Base-by-base conservation (phyloP, 1,140 invertebrate genomes). In the Zophobas morio region DNA sequence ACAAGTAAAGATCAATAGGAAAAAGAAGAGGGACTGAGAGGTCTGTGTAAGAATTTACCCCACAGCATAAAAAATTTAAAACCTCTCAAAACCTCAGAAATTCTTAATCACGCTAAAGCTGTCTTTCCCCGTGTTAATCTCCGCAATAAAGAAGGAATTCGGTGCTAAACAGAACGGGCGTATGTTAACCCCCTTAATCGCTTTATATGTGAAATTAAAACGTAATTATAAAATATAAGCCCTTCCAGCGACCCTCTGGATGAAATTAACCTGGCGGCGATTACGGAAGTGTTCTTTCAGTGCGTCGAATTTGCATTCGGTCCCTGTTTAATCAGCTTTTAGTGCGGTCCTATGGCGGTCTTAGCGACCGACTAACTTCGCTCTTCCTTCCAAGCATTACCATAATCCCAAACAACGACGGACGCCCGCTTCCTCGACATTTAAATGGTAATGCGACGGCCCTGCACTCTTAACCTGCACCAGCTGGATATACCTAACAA, bases 131-230 rank as follows among this genome's bases (percentile, higher is more conserved):
- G 20, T 20, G 20, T 20, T 20, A 20, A 20, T 20, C 20, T 20
- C 20, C 20, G 20, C 20, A 20, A 20, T 20, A 20, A 20, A 20
- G 20, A 20, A 20, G 20, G 20, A 20, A 20, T 20, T 20, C 39
- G 47, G 71, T 6, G 36, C 53, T 56, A 20, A 54, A 53, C 54
- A 32, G 70, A 49, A 35, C 71, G n/a, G 56, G 33, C 75, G 70
- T 60, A 76, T 76, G 70, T 73, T 66, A 46, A 66, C 39, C 70
- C 51, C 70, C 37, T 46, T 79, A 79, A 79, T 75, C 78, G 75
- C 75, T 79, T 79, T 79, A 79, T 79, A 79, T 79, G 63, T 36
- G 75, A 78, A 80, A 80, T 80, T 80, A 80, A 80, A 80, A 80
- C 75, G 79, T 78, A 77, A 78, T 75, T 75, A 78, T 75, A 72